Base-by-base conservation (phyloP, 1,140 invertebrate species). In the Probaryconus sp. region DNA sequence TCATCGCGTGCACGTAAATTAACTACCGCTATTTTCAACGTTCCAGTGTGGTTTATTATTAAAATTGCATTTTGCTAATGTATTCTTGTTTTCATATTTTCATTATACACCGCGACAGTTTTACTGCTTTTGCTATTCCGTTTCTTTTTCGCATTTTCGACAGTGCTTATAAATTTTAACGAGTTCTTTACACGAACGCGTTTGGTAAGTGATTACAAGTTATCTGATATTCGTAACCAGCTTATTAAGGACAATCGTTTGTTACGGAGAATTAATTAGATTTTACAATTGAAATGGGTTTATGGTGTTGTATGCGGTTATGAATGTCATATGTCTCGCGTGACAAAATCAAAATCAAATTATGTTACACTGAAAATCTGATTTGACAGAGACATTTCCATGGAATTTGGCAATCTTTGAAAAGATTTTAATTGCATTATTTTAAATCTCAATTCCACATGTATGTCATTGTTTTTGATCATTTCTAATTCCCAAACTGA, bases 1-100 rank as follows among this genome's bases (percentile, higher is more conserved):
- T 51, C 68, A 35, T 71, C 43, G 58, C 50, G 42, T 56, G 58
- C 43, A 58, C 35, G 43, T 58, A 64, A 56, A 71, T 64, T 58
- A 42, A 47, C 55, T 56, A 35, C 43, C 11, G 35, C 56, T 48
- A 48, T 70, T 70, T 63, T 55, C 37, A 55, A 50, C 43, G 16
- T 28, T 38, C 13, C 18, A 18, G 0, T 33, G 48, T 38, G 42
- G 33, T 55, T 45, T 47, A 45, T 70, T 45, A 68, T 70, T 28
- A 70, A 70, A 61, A 70, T 58, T 58, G 40, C 40, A 56, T 35
- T 53, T 53, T 6, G 18, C 56, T 48, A 50, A 61, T 38, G 35
- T 40, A 48, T 38, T 45, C 42, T 45, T n/a, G 42, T 60, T 42
- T 45, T 60, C 31, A 37, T 47, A 37, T 47, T 47, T 60, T 60